A percentile compares a stretch with the other conserved stretches of the same genome.
Conservation (phyloP, 2,113 vertebrate species). For the Pluvianellus socialis region DNA sequence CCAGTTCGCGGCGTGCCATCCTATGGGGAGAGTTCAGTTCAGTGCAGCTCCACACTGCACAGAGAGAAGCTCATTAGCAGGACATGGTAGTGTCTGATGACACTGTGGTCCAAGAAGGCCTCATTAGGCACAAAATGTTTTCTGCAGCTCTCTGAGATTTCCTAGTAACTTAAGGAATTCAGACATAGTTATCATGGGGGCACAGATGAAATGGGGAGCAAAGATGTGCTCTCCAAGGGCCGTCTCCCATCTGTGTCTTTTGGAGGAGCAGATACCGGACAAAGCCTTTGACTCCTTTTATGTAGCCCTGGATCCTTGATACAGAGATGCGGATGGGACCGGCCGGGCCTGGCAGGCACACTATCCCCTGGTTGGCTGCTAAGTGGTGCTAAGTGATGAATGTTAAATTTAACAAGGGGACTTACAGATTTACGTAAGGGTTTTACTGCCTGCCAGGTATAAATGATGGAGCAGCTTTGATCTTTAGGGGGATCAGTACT, state of each 20-base stretch:
- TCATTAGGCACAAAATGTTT: conserved; percentile 68
- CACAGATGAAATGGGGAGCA: neutral
- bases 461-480: conserved; percentile 66
- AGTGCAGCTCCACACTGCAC: conserved; percentile 15
- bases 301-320: neutral
- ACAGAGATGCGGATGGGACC: neutral
- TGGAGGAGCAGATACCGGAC: neutral
- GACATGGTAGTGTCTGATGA: conserved; percentile 52
- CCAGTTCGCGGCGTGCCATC: neutral
- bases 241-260: neutral
- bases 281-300: neutral
- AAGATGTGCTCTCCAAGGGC: neutral
- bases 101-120: conserved; percentile 64
- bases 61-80: conserved; percentile 65
- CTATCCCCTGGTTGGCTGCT: conserved; percentile 27
- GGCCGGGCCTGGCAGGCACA: neutral
- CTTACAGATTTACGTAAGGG: conserved; percentile 66
- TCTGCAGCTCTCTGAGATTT: conserved; percentile 42
- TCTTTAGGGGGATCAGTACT: conserved; percentile 57
- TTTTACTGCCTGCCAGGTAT: conserved; percentile 68
- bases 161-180: conserved; percentile 48
- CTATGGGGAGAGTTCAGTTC: conserved; percentile 53
- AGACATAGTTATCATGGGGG: neutral
- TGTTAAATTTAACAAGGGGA: conserved; percentile 68
- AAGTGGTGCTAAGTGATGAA: conserved; percentile 65